Evolutionary conservation across 2,888 invertebrate species (phyloP).

Genomic region (Cremastinae sp.): DNA sequence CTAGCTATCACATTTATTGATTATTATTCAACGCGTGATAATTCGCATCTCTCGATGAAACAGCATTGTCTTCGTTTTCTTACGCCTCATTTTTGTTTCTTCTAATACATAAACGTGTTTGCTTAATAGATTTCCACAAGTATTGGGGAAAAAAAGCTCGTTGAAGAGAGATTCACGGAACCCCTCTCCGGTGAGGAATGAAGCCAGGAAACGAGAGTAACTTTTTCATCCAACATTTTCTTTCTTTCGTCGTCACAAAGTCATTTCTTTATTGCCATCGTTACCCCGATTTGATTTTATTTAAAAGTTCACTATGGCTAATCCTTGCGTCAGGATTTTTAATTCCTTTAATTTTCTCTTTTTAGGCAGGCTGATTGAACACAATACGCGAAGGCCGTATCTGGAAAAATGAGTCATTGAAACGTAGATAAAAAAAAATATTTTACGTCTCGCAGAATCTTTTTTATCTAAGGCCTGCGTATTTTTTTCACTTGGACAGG

Average conservation of each 20-base stretch:
- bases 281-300: neutral
- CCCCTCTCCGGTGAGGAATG: conserved; percentile 3
- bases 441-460: neutral
- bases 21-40: conserved; percentile 51
- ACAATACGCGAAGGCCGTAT: conserved; percentile 24
- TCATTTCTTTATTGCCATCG: conserved; percentile 4
- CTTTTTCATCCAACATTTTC: neutral
- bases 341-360: no score
- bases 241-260: neutral
- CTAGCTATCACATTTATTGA: conserved; percentile 77
- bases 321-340: no score
- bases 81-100: neutral
- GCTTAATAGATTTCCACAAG: neutral
- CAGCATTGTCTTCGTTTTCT: neutral
- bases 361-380: conserved; percentile 23
- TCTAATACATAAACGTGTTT: conserved; percentile 22
- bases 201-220: conserved; percentile 17
- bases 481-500: conserved; percentile 19
- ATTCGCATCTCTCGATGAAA: conserved; percentile 42
- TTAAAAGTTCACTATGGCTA: no score
- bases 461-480: conserved; percentile 28
- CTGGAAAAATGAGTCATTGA: neutral
- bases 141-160: neutral
- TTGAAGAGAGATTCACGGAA: conserved; percentile 19
- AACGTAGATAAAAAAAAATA: conserved; percentile 35